Conservation (phyloP, 2,888 invertebrate genomes). For the Gymnosoma rotundatum region DNA sequence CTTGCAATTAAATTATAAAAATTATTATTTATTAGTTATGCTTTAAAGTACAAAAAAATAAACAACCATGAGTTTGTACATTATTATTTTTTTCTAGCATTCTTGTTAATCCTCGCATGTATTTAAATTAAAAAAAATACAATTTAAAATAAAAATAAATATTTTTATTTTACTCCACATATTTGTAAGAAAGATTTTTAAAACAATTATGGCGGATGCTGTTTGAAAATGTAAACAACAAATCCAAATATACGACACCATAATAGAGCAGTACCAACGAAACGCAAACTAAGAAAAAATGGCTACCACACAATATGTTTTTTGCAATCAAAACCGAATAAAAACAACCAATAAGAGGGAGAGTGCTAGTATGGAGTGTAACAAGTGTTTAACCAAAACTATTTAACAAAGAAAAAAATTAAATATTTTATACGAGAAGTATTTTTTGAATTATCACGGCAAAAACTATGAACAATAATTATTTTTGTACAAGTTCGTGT, state of each 20-base stretch:
- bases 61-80: too few species aligned
- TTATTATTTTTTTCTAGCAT: too few species aligned
- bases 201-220: slow-evolving; percentile 67
- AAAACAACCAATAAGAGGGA: slow-evolving; percentile 54
- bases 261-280: slow-evolving; percentile 4
- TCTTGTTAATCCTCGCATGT: too few species aligned
- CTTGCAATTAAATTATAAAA: too few species aligned
- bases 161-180: not conserved
- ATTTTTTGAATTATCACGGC: not conserved
- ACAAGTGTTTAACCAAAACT: not conserved
- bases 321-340: slow-evolving; percentile 26
- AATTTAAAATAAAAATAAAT: not conserved
- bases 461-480: too few species aligned
- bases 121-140: too few species aligned
- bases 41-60: too few species aligned
- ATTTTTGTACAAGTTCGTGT: too few species aligned
- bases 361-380: slow-evolving; percentile 15
- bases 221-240: slow-evolving; percentile 18
- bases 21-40: too few species aligned
- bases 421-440: not conserved
- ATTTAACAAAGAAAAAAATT: not conserved
- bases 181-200: slow-evolving; percentile 40
- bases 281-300: slow-evolving; percentile 31
- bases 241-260: slow-evolving; percentile 39
- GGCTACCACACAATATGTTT: slow-evolving; percentile 50